Conservation (phyloP, 2,113 vertebrate genomes). For the Actenoides lindsayi region DNA sequence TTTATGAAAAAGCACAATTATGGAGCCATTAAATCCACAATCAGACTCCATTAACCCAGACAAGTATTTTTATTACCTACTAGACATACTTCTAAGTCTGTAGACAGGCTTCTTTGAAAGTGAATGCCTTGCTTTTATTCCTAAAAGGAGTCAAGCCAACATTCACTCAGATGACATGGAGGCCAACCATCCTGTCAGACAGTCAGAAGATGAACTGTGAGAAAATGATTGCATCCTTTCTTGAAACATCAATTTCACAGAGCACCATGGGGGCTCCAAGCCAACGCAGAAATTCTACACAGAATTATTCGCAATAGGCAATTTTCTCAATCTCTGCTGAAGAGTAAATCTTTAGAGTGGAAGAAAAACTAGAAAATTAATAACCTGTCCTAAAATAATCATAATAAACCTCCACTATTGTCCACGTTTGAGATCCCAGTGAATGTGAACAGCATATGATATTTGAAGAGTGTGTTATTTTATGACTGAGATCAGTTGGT, state of each 20-base stretch:
- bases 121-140: neutral
- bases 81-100: neutral
- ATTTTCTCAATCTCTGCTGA: neutral
- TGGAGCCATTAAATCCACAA: neutral
- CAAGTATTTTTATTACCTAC: neutral
- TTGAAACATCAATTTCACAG: neutral
- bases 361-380: neutral
- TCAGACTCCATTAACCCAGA: neutral
- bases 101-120: neutral
- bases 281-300: neutral
- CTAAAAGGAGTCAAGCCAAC: neutral
- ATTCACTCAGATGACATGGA: neutral
- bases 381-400: neutral
- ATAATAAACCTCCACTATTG: neutral
- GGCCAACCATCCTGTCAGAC: neutral
- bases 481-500: neutral
- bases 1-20: neutral
- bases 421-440: neutral
- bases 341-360: neutral
- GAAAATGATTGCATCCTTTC: neutral
- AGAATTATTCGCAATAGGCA: neutral
- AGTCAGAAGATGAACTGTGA: neutral
- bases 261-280: fast-evolving
- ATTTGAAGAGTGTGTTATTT: neutral
- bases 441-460: neutral